These are phyloP conservation scores for Pangasius macronema DNA, from an alignment of 2,797 vertebrate genomes.

Conservation along the genomic window DNA sequence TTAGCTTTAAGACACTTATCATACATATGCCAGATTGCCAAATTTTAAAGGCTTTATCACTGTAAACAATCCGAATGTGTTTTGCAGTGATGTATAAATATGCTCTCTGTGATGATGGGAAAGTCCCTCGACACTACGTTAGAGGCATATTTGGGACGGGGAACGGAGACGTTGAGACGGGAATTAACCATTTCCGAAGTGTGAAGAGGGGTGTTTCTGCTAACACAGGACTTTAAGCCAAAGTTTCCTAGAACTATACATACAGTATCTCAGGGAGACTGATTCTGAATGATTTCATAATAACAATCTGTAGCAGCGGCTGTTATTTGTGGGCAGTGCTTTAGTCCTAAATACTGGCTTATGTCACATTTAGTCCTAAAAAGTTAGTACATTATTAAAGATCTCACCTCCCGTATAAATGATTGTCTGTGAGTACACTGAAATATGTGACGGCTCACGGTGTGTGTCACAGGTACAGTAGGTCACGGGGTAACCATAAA, in stretches of 20 bases:
- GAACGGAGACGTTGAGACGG: no score
- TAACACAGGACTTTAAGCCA: not conserved
- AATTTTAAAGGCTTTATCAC: not conserved
- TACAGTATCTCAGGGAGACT: not conserved
- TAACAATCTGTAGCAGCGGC: not conserved
- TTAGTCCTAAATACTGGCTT: not conserved
- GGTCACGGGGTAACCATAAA: constrained; percentile 32
- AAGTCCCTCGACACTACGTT: no score
- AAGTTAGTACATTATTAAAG: not conserved
- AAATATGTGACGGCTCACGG: not conserved
- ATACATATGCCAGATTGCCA: not conserved
- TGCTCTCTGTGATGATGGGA: constrained; percentile 24
- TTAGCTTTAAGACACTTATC: not conserved
- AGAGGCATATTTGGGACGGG: no score
- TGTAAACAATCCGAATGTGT: not conserved
- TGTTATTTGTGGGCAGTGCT: not conserved
- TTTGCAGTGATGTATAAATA: not conserved
- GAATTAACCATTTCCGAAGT: no score
- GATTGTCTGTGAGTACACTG: not conserved
- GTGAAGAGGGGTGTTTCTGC: constrained; percentile 16
- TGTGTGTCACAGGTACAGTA: not conserved
- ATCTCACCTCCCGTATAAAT: not conserved
- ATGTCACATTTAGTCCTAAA: not conserved
- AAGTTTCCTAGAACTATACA: constrained; percentile 9
- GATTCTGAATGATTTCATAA: not conserved